A percentile compares a stretch with the other conserved stretches of the same genome.
Evolutionary conservation across 1,140 invertebrate genomes (phyloP).

Genomic region (Musca vetustissima): DNA sequence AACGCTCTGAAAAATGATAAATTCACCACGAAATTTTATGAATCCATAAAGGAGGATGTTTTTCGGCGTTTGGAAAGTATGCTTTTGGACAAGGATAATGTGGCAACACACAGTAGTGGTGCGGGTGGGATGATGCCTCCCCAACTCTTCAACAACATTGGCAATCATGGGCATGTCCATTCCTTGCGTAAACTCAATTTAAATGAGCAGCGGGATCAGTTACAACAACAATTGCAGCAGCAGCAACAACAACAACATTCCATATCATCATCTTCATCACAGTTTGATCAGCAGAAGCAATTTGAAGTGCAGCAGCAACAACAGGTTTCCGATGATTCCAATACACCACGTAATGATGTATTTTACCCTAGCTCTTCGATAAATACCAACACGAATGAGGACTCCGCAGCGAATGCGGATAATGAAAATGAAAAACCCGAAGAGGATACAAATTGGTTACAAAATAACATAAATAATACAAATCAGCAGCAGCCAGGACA

Average conservation of each 20-base stretch:
- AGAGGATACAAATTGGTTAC: slow-evolving; percentile 7
- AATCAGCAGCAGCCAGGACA: slow-evolving; percentile 26
- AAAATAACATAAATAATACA: slow-evolving; percentile 26
- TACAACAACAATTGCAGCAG: slow-evolving; percentile 30
- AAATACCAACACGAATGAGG: no score
- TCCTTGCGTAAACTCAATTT: slow-evolving; percentile 62
- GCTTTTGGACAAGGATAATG: slow-evolving; percentile 65
- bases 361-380: no score
- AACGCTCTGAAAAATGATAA: slow-evolving; percentile 53
- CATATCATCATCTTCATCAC: not conserved
- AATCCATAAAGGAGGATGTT: slow-evolving; percentile 67
- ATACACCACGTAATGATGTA: not conserved
- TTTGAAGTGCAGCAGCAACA: not conserved
- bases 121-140: not conserved
- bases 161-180: no score
- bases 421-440: slow-evolving; percentile 16
- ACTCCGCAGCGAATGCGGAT: not conserved
- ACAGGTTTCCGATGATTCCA: not conserved
- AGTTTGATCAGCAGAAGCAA: not conserved
- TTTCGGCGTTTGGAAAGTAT: slow-evolving; percentile 71
- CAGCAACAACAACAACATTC: slow-evolving; percentile 21
- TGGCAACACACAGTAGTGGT: not conserved
- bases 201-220: slow-evolving; percentile 22
- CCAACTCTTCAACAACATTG: slow-evolving; percentile 18
- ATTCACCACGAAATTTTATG: slow-evolving; percentile 65